phyloP scores from a whole-genome alignment of 2,797 vertebrate species.

The Tangara arthus region DNA sequence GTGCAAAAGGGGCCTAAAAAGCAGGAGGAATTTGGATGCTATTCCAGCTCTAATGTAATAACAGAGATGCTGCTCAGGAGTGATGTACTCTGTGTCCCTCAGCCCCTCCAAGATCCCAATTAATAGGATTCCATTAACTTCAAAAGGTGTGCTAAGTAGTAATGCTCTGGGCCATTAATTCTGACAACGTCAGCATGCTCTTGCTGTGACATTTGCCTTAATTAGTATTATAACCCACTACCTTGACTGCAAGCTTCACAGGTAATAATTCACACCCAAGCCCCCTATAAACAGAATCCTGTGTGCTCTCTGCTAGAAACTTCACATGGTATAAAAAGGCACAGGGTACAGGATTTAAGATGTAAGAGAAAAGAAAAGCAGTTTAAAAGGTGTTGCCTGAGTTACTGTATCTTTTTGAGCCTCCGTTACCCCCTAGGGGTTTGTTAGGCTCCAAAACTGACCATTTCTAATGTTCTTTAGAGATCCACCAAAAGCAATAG shows the following conservation, averaged over 20 bases:
- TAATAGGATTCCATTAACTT: slow-evolving; percentile 71
- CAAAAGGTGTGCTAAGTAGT: slow-evolving; percentile 62
- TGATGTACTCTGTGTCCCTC: slow-evolving; percentile 44
- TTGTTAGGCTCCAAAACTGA: not conserved
- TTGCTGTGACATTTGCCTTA: slow-evolving; percentile 69
- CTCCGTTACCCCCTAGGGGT: not conserved
- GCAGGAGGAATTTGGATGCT: slow-evolving; percentile 35
- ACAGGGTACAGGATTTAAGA: not conserved
- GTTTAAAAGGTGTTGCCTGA: not conserved
- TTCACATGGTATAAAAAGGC: not conserved
- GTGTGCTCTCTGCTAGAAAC: not conserved
- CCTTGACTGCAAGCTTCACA: slow-evolving; percentile 51
- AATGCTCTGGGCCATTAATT: slow-evolving; percentile 70
- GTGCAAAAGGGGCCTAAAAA: not conserved
- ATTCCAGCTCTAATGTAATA: slow-evolving; percentile 38
- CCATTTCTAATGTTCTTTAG: not conserved
- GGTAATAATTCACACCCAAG: slow-evolving; percentile 44
- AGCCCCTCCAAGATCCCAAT: slow-evolving; percentile 63
- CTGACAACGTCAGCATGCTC: slow-evolving; percentile 64
- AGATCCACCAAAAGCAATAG: not conserved
- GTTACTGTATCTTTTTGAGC: not conserved
- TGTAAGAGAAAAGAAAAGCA: not conserved
- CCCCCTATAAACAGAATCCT: slow-evolving; percentile 39
- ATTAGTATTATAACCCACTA: slow-evolving; percentile 61
- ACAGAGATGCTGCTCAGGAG: slow-evolving; percentile 38